phyloP scores from a whole-genome alignment of 2,888 invertebrate species.

The Aporophyla nigra region DNA sequence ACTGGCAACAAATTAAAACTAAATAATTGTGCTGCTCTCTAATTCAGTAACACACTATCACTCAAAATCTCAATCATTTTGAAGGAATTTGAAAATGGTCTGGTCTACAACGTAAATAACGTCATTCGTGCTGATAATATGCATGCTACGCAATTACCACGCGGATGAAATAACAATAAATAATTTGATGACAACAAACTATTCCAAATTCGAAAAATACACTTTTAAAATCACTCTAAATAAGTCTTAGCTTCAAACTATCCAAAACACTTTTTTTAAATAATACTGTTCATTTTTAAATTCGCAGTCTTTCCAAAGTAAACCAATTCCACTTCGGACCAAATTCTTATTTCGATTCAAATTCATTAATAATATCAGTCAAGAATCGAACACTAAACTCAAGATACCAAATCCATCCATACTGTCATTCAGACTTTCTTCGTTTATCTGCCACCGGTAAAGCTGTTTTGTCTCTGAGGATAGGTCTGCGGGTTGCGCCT shows the following conservation, averaged over 20 bases:
- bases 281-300: constrained; percentile 38
- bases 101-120: too few species aligned
- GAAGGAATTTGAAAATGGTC: too few species aligned
- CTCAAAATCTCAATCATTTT: too few species aligned
- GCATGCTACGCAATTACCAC: too few species aligned
- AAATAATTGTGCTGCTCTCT: not conserved
- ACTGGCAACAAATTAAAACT: constrained; percentile 3
- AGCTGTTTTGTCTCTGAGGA: constrained; percentile 76
- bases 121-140: too few species aligned
- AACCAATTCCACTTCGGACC: constrained; percentile 2
- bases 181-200: not conserved
- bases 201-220: not conserved
- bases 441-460: constrained; percentile 63
- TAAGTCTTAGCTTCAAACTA: not conserved
- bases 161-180: constrained; percentile 2
- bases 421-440: constrained; percentile 10
- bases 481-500: constrained; percentile 83
- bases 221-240: not conserved
- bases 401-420: constrained; percentile 27
- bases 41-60: too few species aligned
- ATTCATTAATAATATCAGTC: constrained; percentile 26
- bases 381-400: constrained; percentile 32
- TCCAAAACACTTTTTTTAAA: constrained; percentile 6
- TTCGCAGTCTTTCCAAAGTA: constrained; percentile 5
- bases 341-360: constrained; percentile 35